Evolutionary conservation across 2,113 vertebrate genomes (phyloP), one percentile per base, ranked within the genome.

Genomic region (Megaleporinus macrocephalus): DNA sequence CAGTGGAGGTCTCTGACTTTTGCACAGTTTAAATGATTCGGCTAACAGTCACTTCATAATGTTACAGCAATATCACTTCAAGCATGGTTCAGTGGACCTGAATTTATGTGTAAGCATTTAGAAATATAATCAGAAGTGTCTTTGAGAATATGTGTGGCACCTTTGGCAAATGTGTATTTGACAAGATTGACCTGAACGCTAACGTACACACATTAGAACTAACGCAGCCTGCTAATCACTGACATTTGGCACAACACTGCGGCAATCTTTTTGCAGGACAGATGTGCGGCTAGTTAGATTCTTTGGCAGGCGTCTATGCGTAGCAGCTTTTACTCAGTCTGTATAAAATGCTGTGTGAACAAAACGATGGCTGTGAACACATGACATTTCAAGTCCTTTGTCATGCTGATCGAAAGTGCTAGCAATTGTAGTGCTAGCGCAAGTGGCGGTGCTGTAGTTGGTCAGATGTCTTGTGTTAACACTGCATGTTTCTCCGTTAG

Each of bases 371-470:
- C 22, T 76, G 76, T 77, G 80, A 79, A 57, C 76, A 83, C 66
- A 76, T 85, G 84, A 80, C 81, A 86, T 86, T 86, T 86, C 63
- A n/a, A 59, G 65, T 41, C 33, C 78, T 51, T 83, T 81, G 73
- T 73, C 68, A 55, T 76, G 33, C 65, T 70, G 73, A 79, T 71
- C 36, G 24, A 80, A 71, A 73, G 55, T 33, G 36, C 75, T 69
- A 73, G 59, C 74, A 68, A 57, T 29, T 51, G 33, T 73, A 13
- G 16, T 41, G n/a, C 12, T 68, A 70, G 7, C 63, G 59, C 26
- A 61, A 59, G 41, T 63, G 26, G 36, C 68, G 49, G 14, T 24
- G 36, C 63, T 79, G 70, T 47, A 62, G 30, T 57, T 78, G 49
- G 57, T 57, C 73, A 82, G 36, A 71, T 62, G 26, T 26, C 61